Evolutionary conservation across 1,140 invertebrate genomes (phyloP), one percentile per base, ranked within the genome.

Genomic region (Trachymyrmex septentrionalis): DNA sequence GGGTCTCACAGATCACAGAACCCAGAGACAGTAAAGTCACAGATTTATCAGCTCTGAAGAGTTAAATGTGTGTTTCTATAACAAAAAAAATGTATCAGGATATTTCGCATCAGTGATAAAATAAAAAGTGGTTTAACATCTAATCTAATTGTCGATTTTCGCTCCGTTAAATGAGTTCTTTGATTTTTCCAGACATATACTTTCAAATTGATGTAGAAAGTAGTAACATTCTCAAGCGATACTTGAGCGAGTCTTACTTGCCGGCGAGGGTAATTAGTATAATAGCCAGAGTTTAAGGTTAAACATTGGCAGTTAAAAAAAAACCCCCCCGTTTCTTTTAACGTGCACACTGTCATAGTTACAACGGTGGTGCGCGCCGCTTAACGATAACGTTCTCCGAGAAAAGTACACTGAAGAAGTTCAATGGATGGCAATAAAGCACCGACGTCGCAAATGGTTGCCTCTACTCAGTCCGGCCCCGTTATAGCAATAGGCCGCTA

Each of bases 341-440:
- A 84, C 69, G 80, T 6, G 24, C 80, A n/a, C 27, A n/a, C 27
- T 24, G 80, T 84, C 80, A 57, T 84, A 84, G 55, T 50, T 50
- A n/a, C 55, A 75, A 50, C 27, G n/a, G 50, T 73, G 67, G 53
- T 82, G 24, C 21, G 53, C 67, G 38, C 67, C 69, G 55, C 80
- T 84, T 84, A 73, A 84, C 80, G 80, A 84, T 73, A 73, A 38
- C 69, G 19, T 55, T 82, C 38, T 27, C 34, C 38, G 27, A 44
- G 30, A 84, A 84, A 84, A 84, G 69, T 72, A 71, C 80, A 63
- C 55, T 73, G 69, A 84, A 75, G 69, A 84, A 84, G 69, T 84
- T 84, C 80, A 84, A 84, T 73, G 80, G 69, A 50, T 84, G 44
- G 69, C 80, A 59, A 84, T 84, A 84, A 84, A 84, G 80, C 80